Conservation (phyloP, 2,797 vertebrate genomes). For the Rhinichthys osculus region DNA sequence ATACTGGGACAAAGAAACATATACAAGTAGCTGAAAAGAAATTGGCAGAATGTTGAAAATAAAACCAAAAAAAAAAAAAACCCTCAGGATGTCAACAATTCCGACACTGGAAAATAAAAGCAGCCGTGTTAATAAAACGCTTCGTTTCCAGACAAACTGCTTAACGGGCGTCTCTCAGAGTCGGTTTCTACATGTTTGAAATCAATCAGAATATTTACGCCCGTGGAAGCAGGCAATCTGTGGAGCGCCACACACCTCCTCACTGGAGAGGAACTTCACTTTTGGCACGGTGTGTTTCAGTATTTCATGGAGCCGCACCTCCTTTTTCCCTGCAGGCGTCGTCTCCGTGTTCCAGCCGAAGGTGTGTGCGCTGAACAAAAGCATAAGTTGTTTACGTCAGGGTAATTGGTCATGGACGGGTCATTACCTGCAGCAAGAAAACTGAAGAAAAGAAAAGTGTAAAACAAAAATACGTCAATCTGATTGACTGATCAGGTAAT, state of each 20-base stretch:
- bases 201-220: constrained; percentile 57
- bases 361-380: constrained; percentile 29
- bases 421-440: constrained; percentile 29
- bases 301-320: constrained; percentile 28
- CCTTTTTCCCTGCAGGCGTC: constrained; percentile 21
- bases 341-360: background rate
- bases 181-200: constrained; percentile 38
- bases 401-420: constrained; percentile 24
- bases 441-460: constrained; percentile 4
- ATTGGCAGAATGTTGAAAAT: constrained; percentile 21
- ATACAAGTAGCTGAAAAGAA: constrained; percentile 33
- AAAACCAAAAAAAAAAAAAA: background rate
- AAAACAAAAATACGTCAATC: background rate
- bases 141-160: constrained; percentile 44
- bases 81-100: constrained; percentile 15
- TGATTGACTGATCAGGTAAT: background rate
- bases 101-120: background rate
- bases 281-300: constrained; percentile 36
- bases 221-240: constrained; percentile 52
- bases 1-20: constrained; percentile 19
- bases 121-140: constrained; percentile 5
- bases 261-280: constrained; percentile 47
- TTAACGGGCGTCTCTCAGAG: constrained; percentile 16
- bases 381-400: constrained; percentile 15
- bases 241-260: constrained; percentile 36